Evolutionary conservation across 2,888 invertebrate species (phyloP).

Genomic region (Acrobasis suavella): DNA sequence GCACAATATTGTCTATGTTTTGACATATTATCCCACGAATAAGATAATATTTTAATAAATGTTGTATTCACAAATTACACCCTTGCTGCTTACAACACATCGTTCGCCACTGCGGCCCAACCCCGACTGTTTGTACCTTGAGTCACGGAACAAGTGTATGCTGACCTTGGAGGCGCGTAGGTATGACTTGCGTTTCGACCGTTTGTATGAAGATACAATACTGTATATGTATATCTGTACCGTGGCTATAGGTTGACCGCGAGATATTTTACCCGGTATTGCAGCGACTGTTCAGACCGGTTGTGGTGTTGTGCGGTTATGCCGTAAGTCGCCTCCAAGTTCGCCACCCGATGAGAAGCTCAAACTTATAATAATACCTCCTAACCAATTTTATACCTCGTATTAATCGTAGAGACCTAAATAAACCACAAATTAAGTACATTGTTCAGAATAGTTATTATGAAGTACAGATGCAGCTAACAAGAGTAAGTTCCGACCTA

Average conservation of each 20-base stretch:
- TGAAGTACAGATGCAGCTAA: constrained; percentile 14
- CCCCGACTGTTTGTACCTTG: no score
- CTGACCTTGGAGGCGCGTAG: no score
- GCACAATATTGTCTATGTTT: no score
- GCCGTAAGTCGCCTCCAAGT: constrained; percentile 38
- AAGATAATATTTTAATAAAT: no score
- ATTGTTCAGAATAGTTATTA: not conserved
- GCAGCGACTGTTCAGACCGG: constrained; percentile 47
- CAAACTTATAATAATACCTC: not conserved
- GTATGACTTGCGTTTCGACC: no score
- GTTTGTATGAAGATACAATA: no score
- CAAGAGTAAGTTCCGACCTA: constrained; percentile 35
- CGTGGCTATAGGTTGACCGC: constrained; percentile 34
- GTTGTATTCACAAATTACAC: no score
- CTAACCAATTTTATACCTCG: not conserved
- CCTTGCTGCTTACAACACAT: no score
- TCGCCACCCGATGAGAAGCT: constrained; percentile 3
- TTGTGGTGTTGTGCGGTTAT: constrained; percentile 62
- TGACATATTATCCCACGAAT: no score
- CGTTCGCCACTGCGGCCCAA: no score
- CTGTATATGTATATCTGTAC: no score
- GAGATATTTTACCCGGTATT: constrained; percentile 34
- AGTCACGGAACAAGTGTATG: no score
- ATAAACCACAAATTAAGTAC: not conserved
- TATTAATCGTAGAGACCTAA: constrained; percentile 1